Base-by-base conservation (phyloP, 2,888 invertebrate species). In the Brachyopa scutellaris region DNA sequence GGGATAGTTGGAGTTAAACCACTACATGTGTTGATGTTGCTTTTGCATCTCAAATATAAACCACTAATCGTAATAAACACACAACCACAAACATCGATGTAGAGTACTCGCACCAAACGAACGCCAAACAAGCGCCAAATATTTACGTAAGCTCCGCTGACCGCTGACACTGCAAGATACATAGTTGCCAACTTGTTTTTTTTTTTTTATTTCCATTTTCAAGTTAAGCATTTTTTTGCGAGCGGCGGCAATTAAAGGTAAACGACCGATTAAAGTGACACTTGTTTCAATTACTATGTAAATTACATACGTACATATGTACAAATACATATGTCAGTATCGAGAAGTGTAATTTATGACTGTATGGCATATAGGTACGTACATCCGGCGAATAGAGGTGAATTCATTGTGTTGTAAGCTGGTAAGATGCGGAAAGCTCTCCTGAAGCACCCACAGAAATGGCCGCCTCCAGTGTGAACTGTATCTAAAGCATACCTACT, bases 151-250 rank as follows among this genome's bases (percentile, higher is more conserved):
- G 53, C 42, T 23, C 53, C 5, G n/a, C n/a, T n/a, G n/a, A n/a
- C n/a, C 42, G 66, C 53, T 67, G 66, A 67, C 66, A 33, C n/a
- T 67, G 66, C 42, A 42, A 53, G 21, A 26, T n/a, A n/a, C n/a
- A n/a, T 42, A 42, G 19, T 55, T 31, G 66, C 53, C n/a, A 17
- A 15, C 61, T 21, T 45, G 31, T 31, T 19, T 29, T 29, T n/a
- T 29, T n/a, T n/a, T 15, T 31, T 19, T 29, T 29, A 13, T 29
- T n/a, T n/a, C 21, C 40, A 51, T 59, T 59, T 42, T 23, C 23
- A 59, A 11, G n/a, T 23, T 29, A 59, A 59, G 57, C 38, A 57
- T 26, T 26, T 42, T 21, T 21, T n/a, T 5, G 2, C 2, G 51
- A 11, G 17, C 38, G 13, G 2, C 38, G 11, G 13, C 13, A 51